phyloP scores from a whole-genome alignment of 1,140 invertebrate species.

The Nebria ingens region DNA sequence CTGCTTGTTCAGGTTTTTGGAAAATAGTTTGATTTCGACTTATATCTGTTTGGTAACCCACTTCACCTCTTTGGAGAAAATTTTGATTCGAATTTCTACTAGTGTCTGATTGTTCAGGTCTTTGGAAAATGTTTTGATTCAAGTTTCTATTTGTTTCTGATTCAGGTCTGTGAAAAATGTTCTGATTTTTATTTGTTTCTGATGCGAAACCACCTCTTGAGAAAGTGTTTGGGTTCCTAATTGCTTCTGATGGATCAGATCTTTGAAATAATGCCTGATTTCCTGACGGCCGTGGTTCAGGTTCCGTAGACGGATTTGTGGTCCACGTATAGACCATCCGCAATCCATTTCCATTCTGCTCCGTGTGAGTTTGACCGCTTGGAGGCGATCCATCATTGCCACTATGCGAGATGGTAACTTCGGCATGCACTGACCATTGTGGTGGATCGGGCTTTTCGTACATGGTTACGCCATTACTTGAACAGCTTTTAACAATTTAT shows the following conservation, averaged over 20 bases:
- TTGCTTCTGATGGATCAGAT: conserved; percentile 12
- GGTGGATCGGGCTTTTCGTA: conserved; percentile 23
- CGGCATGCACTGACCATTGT: conserved; percentile 50
- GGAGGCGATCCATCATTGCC: conserved; percentile 21
- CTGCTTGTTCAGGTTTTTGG: too few relatives aligned
- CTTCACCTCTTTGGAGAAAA: too few relatives aligned
- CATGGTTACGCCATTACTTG: background rate
- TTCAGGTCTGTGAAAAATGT: too few relatives aligned
- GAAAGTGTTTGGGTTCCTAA: conserved; percentile 5
- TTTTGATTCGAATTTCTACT: conserved; percentile 14
- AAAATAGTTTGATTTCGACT: too few relatives aligned
- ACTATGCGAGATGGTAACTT: conserved; percentile 44
- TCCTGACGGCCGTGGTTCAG: background rate
- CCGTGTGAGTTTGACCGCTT: conserved; percentile 21
- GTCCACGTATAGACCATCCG: conserved; percentile 43
- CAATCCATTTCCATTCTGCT: conserved; percentile 34
- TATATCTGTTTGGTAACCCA: too few relatives aligned
- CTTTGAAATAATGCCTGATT: too few relatives aligned
- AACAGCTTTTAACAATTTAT: background rate
- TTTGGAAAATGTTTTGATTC: too few relatives aligned
- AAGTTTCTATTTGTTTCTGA: too few relatives aligned
- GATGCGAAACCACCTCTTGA: conserved; percentile 9
- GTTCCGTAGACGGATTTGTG: conserved; percentile 18
- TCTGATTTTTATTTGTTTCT: background rate
- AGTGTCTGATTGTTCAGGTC: too few relatives aligned